Evolutionary conservation across 2,797 vertebrate species (phyloP).

Genomic region (Tapirus indicus): DNA sequence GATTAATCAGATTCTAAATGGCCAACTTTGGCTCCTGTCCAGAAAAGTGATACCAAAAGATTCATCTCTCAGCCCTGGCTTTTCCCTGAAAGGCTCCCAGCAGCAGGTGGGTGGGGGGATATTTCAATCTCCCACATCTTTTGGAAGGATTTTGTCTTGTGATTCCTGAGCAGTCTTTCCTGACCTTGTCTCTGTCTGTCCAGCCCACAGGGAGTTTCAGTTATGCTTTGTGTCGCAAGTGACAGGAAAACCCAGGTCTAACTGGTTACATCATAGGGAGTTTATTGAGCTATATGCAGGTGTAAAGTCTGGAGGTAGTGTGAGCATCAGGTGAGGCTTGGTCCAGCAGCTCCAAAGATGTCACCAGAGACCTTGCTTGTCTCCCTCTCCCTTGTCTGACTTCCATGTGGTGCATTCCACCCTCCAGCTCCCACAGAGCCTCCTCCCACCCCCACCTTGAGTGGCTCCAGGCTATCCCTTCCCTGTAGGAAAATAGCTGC

Average conservation of each 20-base stretch:
- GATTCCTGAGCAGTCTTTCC: not conserved
- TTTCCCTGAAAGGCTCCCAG: not conserved
- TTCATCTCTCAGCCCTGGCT: not conserved
- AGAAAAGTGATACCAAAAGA: conserved; percentile 9
- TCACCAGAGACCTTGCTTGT: not conserved
- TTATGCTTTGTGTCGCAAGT: not conserved
- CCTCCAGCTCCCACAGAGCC: not conserved
- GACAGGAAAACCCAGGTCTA: not conserved
- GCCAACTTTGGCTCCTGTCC: conserved; percentile 5
- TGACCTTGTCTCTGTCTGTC: not conserved
- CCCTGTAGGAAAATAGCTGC: not conserved
- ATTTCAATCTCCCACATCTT: not conserved
- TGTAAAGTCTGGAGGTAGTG: not conserved
- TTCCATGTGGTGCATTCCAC: not conserved
- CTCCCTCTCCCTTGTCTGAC: not conserved
- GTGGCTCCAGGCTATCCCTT: not conserved
- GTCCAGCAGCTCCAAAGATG: conserved; percentile 7
- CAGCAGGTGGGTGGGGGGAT: not conserved
- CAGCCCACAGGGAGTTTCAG: not conserved
- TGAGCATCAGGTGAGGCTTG: not conserved
- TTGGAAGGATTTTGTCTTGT: conserved; percentile 13
- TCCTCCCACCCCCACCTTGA: not conserved
- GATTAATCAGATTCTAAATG: conserved; percentile 13
- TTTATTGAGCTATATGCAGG: not conserved
- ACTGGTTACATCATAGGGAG: not conserved